phyloP scores from a whole-genome alignment of 1,140 invertebrate species.

The Episyrphus balteatus region DNA sequence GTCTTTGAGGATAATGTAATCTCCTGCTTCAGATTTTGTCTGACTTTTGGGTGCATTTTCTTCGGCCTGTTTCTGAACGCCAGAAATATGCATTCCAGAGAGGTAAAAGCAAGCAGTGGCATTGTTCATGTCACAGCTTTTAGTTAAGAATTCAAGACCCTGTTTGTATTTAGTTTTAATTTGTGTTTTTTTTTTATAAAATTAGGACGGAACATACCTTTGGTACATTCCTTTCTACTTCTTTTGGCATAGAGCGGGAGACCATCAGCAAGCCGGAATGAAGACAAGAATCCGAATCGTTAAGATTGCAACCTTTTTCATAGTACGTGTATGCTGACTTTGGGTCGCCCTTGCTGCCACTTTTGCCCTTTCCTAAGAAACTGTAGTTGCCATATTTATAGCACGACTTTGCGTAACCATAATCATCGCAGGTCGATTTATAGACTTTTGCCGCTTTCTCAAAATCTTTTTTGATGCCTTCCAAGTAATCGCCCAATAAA shows the following conservation, averaged over 20 bases:
- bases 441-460: constrained; percentile 67
- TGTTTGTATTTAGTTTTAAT: constrained; percentile 12
- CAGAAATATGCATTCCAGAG: constrained; percentile 63
- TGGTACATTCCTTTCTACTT: constrained; percentile 41
- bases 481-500: constrained; percentile 76
- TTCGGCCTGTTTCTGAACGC: constrained; percentile 43
- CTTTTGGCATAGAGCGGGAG: constrained; percentile 38
- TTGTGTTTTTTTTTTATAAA: not conserved
- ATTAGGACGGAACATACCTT: constrained; percentile 37
- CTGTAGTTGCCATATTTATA: constrained; percentile 68
- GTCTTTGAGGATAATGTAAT: constrained; percentile 55
- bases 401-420: constrained; percentile 70
- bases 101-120: constrained; percentile 69
- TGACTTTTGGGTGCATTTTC: constrained; percentile 30
- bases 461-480: constrained; percentile 67
- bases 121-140: constrained; percentile 56
- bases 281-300: constrained; percentile 57
- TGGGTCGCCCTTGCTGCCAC: constrained; percentile 40
- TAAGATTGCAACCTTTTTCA: constrained; percentile 63
- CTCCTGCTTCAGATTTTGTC: constrained; percentile 5
- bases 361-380: constrained; percentile 49
- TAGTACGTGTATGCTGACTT: constrained; percentile 57
- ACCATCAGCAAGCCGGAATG: constrained; percentile 61
- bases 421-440: constrained; percentile 74
- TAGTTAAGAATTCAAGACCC: constrained; percentile 56